phyloP scores from a whole-genome alignment of 2,888 invertebrate genomes.

The Pristionchus fissidentatus region DNA sequence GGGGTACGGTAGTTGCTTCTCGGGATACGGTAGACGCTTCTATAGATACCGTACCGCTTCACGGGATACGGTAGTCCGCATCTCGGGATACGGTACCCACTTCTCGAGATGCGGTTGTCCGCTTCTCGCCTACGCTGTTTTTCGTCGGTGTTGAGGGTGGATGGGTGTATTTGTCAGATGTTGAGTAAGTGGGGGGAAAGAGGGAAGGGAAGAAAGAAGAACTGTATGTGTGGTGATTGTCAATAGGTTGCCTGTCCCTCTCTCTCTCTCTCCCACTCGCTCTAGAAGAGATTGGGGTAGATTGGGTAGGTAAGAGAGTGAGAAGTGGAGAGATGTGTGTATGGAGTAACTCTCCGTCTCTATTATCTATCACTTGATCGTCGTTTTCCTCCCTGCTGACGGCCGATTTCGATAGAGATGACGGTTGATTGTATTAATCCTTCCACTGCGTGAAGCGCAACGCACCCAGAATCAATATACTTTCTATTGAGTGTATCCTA shows the following conservation, averaged over 20 bases:
- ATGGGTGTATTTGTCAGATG: background rate
- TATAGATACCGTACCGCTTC: no score
- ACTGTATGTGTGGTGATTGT: slow-evolving; percentile 34
- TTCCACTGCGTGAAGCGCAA: no score
- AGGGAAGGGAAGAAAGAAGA: slow-evolving; percentile 15
- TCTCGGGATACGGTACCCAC: no score
- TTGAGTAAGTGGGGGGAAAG: background rate
- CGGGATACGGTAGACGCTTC: no score
- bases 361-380: slow-evolving; percentile 8
- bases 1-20: no score
- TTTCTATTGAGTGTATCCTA: no score
- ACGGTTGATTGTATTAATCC: no score
- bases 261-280: background rate
- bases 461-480: no score
- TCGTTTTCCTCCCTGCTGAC: background rate
- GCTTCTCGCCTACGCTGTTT: no score
- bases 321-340: background rate
- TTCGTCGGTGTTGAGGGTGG: background rate
- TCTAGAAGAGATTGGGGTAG: slow-evolving; percentile 28
- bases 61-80: no score
- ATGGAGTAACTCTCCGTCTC: background rate
- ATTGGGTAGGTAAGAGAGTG: slow-evolving; percentile 11
- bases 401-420: no score
- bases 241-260: slow-evolving; percentile 16
- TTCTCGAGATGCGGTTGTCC: no score